Base-by-base conservation (phyloP, 2,797 vertebrate genomes). In the Myripristis jacobus region DNA sequence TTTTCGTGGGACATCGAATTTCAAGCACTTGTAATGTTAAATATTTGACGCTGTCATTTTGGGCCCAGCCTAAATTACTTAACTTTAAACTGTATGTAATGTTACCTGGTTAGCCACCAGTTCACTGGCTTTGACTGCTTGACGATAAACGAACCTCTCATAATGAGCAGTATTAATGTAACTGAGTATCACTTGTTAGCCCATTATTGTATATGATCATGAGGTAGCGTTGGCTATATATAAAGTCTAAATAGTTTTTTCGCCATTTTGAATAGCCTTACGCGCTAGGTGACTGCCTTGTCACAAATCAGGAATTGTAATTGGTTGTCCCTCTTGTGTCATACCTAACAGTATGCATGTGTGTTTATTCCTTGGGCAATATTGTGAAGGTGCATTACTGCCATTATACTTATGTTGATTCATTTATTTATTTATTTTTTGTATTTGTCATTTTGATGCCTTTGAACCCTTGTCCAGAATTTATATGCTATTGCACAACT, bases 41-140 rank as follows among this genome's bases (percentile, higher is more conserved):
- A 27, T 25, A 24, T 57, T 76, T 70, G 4, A 18, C 8, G n/a
- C 10, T 22, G 66, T 7, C 46, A 59, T 71, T 53, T 41, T 29
- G 36, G 70, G 53, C 72, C 60, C 48, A 21, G 4, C 1, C 50
- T 73, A 61, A 61, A 84, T 75, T 60, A 57, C 82, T 85, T 73
- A 84, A 88, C 82, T 83, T 82, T 80, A 71, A 84, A 80, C 82
- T 73, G 78, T 84, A 79, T 81, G 77, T 36, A 34, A 34, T 7
- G 50, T 21, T 25, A 54, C 25, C 52, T 83, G 50, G 70, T 56
- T 83, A 84, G 75, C 67, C 19, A 81, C 82, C 59, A 85, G 78
- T 79, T 67, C 27, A 43, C 34, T 81, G 15, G 19, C 24, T 29
- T n/a, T 47, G 29, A 78, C 46, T 83, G 82, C 84, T 78, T 81